These are phyloP conservation scores for Acleris sparsana DNA, from an alignment of 2,888 invertebrate genomes.

Conservation along the genomic window DNA sequence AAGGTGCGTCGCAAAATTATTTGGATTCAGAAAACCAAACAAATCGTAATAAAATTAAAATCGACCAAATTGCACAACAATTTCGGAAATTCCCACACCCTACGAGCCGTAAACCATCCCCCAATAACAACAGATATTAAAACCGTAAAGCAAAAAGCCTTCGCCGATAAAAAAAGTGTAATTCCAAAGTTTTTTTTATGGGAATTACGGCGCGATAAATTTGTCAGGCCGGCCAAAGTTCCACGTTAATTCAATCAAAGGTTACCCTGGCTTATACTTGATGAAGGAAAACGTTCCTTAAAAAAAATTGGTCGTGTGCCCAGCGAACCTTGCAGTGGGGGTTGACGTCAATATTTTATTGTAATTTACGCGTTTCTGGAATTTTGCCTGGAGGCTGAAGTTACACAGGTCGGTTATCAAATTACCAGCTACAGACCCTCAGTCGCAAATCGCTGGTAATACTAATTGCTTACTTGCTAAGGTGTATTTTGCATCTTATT, in stretches of 20 bases:
- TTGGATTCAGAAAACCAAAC: too few species aligned
- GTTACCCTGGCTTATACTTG: constrained; percentile 70
- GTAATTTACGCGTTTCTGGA: constrained; percentile 25
- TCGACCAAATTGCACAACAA: neutral
- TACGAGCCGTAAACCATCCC: constrained; percentile 40
- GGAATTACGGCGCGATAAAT: constrained; percentile 73
- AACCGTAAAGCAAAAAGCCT: constrained; percentile 51
- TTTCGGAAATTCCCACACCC: constrained; percentile 10
- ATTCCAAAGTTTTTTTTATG: constrained; percentile 66
- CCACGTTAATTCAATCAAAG: constrained; percentile 79
- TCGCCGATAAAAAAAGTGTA: constrained; percentile 62
- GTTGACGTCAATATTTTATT: constrained; percentile 33
- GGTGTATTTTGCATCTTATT: too few species aligned
- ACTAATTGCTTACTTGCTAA: too few species aligned
- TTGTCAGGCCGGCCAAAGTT: constrained; percentile 71
- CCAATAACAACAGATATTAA: constrained; percentile 50
- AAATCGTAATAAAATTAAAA: too few species aligned
- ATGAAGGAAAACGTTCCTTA: constrained; percentile 62
- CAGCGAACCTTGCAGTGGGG: constrained; percentile 20
- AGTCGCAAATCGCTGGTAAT: neutral
- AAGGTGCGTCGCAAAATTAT: too few species aligned
- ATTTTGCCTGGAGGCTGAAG: constrained; percentile 4
- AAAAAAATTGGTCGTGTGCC: constrained; percentile 19
- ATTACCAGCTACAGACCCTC: neutral
- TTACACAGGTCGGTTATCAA: constrained; percentile 3